Base-by-base conservation (phyloP, 2,888 invertebrate species). In the Thumatha senex region DNA sequence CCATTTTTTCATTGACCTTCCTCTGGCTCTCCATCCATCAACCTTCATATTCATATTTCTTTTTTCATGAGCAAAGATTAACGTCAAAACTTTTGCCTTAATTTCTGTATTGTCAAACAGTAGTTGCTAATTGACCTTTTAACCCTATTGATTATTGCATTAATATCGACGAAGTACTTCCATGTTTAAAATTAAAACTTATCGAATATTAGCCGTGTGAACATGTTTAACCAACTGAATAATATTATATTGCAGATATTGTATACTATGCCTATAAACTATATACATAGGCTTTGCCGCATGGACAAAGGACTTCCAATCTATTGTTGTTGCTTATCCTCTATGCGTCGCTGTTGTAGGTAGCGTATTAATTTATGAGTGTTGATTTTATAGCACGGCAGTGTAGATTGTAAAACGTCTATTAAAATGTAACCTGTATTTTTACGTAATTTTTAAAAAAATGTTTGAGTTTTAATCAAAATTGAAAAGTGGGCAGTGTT, bases 241-340 rank as follows among this genome's bases (percentile, higher is more conserved):
- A 24, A 24, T 24, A 31, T 39, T n/a, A n/a, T n/a, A 39, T 24
- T 9, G n/a, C 18, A 18, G 11, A 36, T 39, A 45, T 33, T 8
- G 15, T 40, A 10, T 39, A 40, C 4, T 40, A 10, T 39, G 34
- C 4, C 33, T 46, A 34, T 36, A 48, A 35, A 31, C 31, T 29
- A 41, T 24, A 34, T 29, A 41, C 15, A 34, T 41, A 30, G 41
- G 38, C 11, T 42, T 11, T 12, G 15, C 30, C 18, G 35, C 14
- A 14, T 44, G 42, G 48, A 49, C 49, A 49, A 49, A 40, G 15
- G 29, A 0, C 14, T 15, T 18, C 38, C 18, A 38, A 15, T 44
- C 33, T 39, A 49, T 49, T 49, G 49, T 49, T 44, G 49, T 44
- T 49, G 44, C 15, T 49, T 40, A 40, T 29, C 44, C 49, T 44